phyloP scores from a whole-genome alignment of 2,797 vertebrate genomes.

The Poeciliopsis infans region DNA sequence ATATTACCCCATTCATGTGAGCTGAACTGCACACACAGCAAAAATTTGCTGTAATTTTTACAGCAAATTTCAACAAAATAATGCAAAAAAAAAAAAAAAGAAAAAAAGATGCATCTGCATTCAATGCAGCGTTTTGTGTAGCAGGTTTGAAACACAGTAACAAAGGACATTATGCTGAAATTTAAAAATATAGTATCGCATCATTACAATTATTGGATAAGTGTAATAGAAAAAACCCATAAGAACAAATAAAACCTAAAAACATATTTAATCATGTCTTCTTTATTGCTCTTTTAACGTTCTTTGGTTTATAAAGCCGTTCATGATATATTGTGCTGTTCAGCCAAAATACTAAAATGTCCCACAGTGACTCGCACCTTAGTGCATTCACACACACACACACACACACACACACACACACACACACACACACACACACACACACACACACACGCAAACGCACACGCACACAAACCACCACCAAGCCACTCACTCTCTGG shows the following conservation, averaged over 20 bases:
- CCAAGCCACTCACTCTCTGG: too few relatives aligned
- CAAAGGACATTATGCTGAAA: neutral
- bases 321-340: slow-evolving; percentile 71
- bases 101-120: neutral
- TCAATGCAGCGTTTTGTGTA: neutral
- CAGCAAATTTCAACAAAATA: neutral
- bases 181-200: neutral
- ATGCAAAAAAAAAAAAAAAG: neutral
- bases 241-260: neutral
- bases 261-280: neutral
- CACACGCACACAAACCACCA: too few relatives aligned
- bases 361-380: slow-evolving; percentile 58
- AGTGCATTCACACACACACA: neutral
- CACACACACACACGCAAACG: too few relatives aligned
- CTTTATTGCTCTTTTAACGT: slow-evolving; percentile 7
- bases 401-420: neutral
- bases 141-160: neutral
- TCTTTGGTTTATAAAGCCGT: slow-evolving; percentile 60
- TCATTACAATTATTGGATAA: slow-evolving; percentile 8
- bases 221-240: neutral
- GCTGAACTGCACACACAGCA: neutral
- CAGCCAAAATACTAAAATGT: slow-evolving; percentile 62
- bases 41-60: neutral
- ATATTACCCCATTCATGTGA: neutral
- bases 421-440: neutral